Conservation (phyloP, 2,797 vertebrate genomes). For the Eremophila alpestris region DNA sequence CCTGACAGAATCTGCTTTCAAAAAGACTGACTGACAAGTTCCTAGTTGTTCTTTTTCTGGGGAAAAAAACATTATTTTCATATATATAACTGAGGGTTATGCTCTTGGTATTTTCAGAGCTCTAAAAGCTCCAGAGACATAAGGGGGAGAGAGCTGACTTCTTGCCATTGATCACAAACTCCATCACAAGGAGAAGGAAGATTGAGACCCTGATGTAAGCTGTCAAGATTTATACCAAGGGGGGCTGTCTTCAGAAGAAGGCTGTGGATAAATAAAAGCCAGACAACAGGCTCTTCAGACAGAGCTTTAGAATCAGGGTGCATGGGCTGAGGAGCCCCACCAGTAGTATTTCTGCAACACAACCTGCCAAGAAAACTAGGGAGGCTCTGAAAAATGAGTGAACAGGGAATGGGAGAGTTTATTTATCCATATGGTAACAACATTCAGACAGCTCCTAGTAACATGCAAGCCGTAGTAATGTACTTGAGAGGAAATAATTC, state of each 20-base stretch:
- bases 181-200: slow-evolving; percentile 40
- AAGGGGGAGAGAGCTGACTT: slow-evolving; percentile 65
- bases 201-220: slow-evolving; percentile 46
- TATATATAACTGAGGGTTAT: slow-evolving; percentile 49
- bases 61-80: not conserved
- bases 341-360: slow-evolving; percentile 31
- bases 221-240: slow-evolving; percentile 62
- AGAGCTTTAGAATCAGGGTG: slow-evolving; percentile 14
- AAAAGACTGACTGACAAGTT: slow-evolving; percentile 69
- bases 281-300: not conserved
- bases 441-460: not conserved
- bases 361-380: slow-evolving; percentile 21
- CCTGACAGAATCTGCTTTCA: slow-evolving; percentile 48
- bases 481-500: slow-evolving; percentile 41
- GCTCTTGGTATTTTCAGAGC: slow-evolving; percentile 72
- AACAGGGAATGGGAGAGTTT: slow-evolving; percentile 10
- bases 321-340: slow-evolving; percentile 33
- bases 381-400: slow-evolving; percentile 31
- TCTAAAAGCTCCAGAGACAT: slow-evolving; percentile 64
- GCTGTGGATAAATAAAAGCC: slow-evolving; percentile 49
- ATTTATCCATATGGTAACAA: slow-evolving; percentile 52
- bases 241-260: slow-evolving; percentile 40
- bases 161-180: slow-evolving; percentile 63
- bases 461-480: not conserved
- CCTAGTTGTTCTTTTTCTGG: slow-evolving; percentile 48